Conservation (phyloP, 2,113 vertebrate species). For the Amphiprion percula region DNA sequence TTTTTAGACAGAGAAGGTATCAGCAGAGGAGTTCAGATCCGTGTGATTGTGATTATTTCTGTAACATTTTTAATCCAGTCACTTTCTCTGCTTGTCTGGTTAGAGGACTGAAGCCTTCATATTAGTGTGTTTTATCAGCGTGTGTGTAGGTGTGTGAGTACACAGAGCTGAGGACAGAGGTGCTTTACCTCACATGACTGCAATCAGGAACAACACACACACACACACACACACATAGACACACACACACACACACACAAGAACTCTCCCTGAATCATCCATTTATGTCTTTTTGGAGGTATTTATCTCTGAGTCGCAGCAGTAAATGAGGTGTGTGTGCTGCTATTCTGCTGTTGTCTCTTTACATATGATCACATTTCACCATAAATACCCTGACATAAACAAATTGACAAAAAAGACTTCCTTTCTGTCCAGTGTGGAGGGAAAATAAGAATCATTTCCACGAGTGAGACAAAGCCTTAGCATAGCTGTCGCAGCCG, state of each 20-base stretch:
- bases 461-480: slow-evolving; percentile 20
- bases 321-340: neutral
- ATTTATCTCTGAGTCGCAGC: neutral
- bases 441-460: neutral
- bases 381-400: slow-evolving; percentile 18
- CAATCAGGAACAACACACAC: neutral
- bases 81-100: neutral
- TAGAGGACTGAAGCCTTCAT: neutral
- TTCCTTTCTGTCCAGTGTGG: slow-evolving; percentile 14
- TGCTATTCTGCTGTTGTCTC: slow-evolving; percentile 27
- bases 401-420: slow-evolving; percentile 51
- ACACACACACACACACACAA: neutral
- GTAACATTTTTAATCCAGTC: neutral
- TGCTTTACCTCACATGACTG: slow-evolving; percentile 15
- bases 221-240: no score
- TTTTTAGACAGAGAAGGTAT: no score
- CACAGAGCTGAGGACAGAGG: slow-evolving; percentile 6
- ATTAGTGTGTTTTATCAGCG: neutral
- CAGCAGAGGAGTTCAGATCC: no score
- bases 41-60: no score
- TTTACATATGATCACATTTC: slow-evolving; percentile 25
- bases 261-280: neutral
- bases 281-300: slow-evolving; percentile 3
- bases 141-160: neutral
- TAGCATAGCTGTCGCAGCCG: slow-evolving; percentile 50